Conservation (phyloP, 92 coral and sea anemone genomes). For the Micromussa lordhowensis region DNA sequence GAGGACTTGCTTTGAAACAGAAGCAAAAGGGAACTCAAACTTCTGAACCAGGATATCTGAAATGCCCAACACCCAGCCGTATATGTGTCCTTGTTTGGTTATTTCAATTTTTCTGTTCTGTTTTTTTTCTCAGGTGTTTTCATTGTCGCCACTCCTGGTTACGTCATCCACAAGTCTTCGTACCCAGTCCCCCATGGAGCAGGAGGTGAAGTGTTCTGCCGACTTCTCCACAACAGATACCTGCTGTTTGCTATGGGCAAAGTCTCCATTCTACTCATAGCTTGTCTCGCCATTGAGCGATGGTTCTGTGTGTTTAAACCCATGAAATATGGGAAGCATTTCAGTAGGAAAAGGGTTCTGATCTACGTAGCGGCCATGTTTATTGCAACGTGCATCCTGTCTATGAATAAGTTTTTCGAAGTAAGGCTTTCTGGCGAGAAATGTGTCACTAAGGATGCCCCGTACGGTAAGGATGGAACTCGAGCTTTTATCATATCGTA, state of each 20-base stretch:
- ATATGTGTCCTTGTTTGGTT: too few relatives aligned
- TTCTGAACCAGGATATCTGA: too few relatives aligned
- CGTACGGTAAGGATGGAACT: conserved; percentile 34
- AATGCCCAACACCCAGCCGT: too few relatives aligned
- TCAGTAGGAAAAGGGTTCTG: conserved; percentile 48
- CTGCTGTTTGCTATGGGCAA: conserved; percentile 57
- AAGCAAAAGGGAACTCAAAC: too few relatives aligned
- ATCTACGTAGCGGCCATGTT: conserved; percentile 16
- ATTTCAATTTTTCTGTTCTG: background rate
- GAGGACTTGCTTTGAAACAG: too few relatives aligned
- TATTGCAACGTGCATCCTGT: conserved; percentile 22
- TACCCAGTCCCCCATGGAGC: conserved; percentile 50
- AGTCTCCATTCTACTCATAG: conserved; percentile 51
- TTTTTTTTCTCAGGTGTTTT: conserved; percentile 4
- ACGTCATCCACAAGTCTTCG: conserved; percentile 26
- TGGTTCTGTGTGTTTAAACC: conserved; percentile 62
- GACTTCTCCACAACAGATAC: conserved; percentile 50
- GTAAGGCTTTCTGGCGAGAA: conserved; percentile 20
- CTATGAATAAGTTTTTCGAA: conserved; percentile 37
- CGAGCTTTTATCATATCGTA: conserved; percentile 19
- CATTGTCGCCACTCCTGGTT: conserved; percentile 28
- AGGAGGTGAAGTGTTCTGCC: conserved; percentile 57
- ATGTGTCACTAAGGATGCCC: conserved; percentile 28
- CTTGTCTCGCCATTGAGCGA: conserved; percentile 62
- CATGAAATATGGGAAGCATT: conserved; percentile 46